phyloP scores from a whole-genome alignment of 2,113 vertebrate species.

The Rhinichthys klamathensis region DNA sequence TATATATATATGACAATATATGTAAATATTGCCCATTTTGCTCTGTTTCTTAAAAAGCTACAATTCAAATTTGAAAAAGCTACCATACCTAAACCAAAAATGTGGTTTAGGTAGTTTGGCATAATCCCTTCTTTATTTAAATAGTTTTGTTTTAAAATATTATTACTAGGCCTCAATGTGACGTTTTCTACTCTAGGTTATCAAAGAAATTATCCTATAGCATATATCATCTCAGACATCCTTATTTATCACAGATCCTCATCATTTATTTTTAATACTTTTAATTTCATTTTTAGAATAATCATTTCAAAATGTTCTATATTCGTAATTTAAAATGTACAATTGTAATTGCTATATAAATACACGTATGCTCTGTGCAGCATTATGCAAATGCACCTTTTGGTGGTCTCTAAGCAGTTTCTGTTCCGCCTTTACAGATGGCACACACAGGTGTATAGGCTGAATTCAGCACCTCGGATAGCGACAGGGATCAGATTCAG shows the following conservation, averaged over 20 bases:
- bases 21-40: background rate
- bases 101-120: no score
- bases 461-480: constrained; percentile 67
- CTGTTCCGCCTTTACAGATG: background rate
- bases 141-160: background rate
- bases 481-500: constrained; percentile 17
- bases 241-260: background rate
- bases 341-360: no score
- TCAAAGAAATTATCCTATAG: no score
- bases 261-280: no score
- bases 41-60: background rate
- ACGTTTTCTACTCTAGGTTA: no score
- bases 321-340: no score
- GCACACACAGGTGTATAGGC: background rate
- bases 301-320: no score
- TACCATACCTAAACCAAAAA: no score
- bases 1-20: no score
- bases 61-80: no score
- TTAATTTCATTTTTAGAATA: no score
- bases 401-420: background rate
- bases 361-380: background rate
- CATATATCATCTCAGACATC: background rate
- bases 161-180: background rate
- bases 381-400: background rate
- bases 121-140: no score